These are phyloP conservation scores for Tenthredo mesomela DNA, from an alignment of 2,888 invertebrate genomes.

Conservation along the genomic window DNA sequence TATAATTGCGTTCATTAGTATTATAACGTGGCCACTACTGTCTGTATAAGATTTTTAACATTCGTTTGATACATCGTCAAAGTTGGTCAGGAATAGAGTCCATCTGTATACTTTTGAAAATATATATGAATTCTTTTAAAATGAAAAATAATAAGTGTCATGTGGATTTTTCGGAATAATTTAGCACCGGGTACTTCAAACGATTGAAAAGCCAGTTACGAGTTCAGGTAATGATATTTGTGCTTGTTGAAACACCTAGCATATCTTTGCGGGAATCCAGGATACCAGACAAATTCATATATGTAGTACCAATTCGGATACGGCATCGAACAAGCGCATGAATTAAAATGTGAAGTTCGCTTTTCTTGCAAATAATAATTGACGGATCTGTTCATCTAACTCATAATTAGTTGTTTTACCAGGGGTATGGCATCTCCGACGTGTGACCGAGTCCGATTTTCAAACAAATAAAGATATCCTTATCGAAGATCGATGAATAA, in stretches of 20 bases:
- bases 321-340: not conserved
- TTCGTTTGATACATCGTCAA: not conserved
- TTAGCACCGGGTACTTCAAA: not conserved
- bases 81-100: not conserved
- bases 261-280: not conserved
- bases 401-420: not conserved
- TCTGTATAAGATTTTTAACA: not conserved
- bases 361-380: not conserved
- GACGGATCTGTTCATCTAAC: not conserved
- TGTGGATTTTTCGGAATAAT: not conserved
- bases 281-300: too few relatives aligned
- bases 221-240: not conserved
- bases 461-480: not conserved
- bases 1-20: conserved; percentile 25
- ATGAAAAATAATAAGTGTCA: not conserved
- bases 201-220: not conserved
- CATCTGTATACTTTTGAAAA: not conserved
- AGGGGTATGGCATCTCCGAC: not conserved
- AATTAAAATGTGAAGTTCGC: not conserved
- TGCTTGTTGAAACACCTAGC: conserved; percentile 5
- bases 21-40: not conserved
- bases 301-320: too few relatives aligned
- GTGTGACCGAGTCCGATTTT: not conserved
- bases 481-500: not conserved
- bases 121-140: not conserved